phyloP scores from a whole-genome alignment of 2,113 vertebrate species.

The Passerina amoena region DNA sequence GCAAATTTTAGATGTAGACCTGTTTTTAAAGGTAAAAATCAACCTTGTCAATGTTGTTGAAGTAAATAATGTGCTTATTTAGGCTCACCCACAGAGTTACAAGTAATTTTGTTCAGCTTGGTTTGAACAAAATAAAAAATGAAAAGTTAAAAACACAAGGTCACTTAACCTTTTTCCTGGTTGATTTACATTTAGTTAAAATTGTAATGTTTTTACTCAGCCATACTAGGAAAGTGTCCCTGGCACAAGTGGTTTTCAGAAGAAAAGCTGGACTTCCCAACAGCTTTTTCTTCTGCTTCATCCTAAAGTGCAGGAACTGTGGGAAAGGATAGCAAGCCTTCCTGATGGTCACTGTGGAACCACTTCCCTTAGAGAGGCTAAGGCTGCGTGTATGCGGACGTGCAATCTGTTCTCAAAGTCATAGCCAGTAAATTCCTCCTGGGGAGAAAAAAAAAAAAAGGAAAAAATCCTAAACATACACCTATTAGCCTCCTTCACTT shows the following conservation, averaged over 20 bases:
- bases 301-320: slow-evolving; percentile 73
- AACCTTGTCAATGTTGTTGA: background rate
- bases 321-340: slow-evolving; percentile 13
- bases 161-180: slow-evolving; percentile 70
- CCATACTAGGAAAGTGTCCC: slow-evolving; percentile 55
- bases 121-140: slow-evolving; percentile 46
- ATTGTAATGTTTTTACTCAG: slow-evolving; percentile 14
- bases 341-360: slow-evolving; percentile 87
- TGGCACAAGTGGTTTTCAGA: slow-evolving; percentile 72
- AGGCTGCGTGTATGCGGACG: slow-evolving; percentile 94
- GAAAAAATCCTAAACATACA: background rate
- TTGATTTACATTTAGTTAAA: slow-evolving; percentile 9
- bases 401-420: slow-evolving; percentile 98
- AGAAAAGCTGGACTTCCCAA: slow-evolving; percentile 65
- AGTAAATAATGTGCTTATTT: slow-evolving; percentile 58
- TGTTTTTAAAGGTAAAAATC: background rate
- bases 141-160: slow-evolving; percentile 71
- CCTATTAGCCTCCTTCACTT: background rate
- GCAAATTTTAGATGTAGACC: background rate
- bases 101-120: slow-evolving; percentile 8
- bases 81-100: slow-evolving; percentile 19
- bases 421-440: slow-evolving; percentile 95
- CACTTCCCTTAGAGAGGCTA: slow-evolving; percentile 91
- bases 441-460: background rate
- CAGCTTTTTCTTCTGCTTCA: slow-evolving; percentile 66